Base-by-base conservation (phyloP, 2,797 vertebrate species). In the Liasis olivaceus region DNA sequence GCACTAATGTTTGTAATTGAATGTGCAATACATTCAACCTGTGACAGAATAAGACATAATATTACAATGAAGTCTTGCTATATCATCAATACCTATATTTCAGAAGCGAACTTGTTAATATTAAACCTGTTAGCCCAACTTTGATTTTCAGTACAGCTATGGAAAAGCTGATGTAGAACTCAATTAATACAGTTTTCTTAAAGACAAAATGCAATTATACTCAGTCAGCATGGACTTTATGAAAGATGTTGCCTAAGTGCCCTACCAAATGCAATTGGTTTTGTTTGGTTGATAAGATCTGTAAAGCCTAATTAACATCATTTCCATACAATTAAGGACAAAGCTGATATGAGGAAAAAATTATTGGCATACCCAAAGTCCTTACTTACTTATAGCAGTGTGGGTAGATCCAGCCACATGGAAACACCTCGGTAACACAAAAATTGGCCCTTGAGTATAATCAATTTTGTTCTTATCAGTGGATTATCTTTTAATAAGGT, bases 61-160 rank as follows among this genome's bases (percentile, higher is more conserved):
- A 85, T 63, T 3, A 26, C 24, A 95, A 91, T 92, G 92, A 95
- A 95, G 85, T 62, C 9, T 62, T 89, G n/a, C 86, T 36, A 51
- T 5, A 0, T 31, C 24, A 94, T 81, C 89, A 91, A 91, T 90
- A 62, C 3, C 69, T 28, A 92, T 93, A 81, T 64, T 81, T 92
- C 42, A 85, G 14, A 86, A 93, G 87, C 85, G 0, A 1, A 77
- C 31, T 47, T 89, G 51, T 54, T 58, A 85, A 89, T 85, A 85
- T 84, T n/a, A 63, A 92, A 24, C 24, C 72, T 56, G 51, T 85
- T 89, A 56, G 59, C 26, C 22, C 17, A 36, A 63, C 17, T 88
- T 69, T 88, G 69, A 77, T 54, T 88, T 91, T 3, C 56, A 42
- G 26, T 36, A 88, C 22, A 84, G 63, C 60, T 54, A 31, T 26